phyloP scores from a whole-genome alignment of 2,888 invertebrate genomes.

The Cheilosia pagana region DNA sequence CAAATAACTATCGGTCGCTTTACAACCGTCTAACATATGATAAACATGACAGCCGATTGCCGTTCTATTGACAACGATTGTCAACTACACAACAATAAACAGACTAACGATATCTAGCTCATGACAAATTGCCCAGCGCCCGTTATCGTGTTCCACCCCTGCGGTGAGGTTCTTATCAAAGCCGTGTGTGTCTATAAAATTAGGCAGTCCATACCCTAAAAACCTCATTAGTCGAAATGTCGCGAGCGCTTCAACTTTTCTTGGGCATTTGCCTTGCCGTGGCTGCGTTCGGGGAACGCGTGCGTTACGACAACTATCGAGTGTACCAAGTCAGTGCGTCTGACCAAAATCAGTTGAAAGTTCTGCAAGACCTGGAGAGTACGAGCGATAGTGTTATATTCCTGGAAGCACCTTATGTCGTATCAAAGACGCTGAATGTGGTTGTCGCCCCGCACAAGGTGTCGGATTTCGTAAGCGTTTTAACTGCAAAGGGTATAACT shows the following conservation, averaged over 20 bases:
- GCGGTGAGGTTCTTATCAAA: background rate
- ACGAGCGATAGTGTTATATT: slow-evolving; percentile 84
- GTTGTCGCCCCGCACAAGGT: slow-evolving; percentile 79
- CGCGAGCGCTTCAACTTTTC: slow-evolving; percentile 44
- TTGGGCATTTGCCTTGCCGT: slow-evolving; percentile 48
- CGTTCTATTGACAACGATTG: too few relatives aligned
- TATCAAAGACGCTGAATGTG: slow-evolving; percentile 84
- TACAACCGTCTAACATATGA: too few relatives aligned
- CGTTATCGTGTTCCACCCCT: too few relatives aligned
- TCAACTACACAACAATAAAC: too few relatives aligned
- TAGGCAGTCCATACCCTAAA: slow-evolving; percentile 15
- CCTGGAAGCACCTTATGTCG: slow-evolving; percentile 83
- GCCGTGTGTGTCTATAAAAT: slow-evolving; percentile 33
- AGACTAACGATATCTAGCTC: too few relatives aligned
- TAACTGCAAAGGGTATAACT: slow-evolving; percentile 79
- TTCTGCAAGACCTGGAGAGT: slow-evolving; percentile 84
- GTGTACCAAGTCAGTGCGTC: slow-evolving; percentile 86
- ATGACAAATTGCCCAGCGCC: too few relatives aligned
- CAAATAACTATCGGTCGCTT: too few relatives aligned
- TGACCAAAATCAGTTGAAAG: slow-evolving; percentile 84
- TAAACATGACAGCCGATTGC: too few relatives aligned
- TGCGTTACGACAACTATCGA: slow-evolving; percentile 85
- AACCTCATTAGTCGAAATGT: slow-evolving; percentile 55
- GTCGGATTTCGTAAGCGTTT: slow-evolving; percentile 70
- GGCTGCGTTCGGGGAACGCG: slow-evolving; percentile 76